phyloP scores from a whole-genome alignment of 2,113 vertebrate species.

The Rhynchomys soricoides region DNA sequence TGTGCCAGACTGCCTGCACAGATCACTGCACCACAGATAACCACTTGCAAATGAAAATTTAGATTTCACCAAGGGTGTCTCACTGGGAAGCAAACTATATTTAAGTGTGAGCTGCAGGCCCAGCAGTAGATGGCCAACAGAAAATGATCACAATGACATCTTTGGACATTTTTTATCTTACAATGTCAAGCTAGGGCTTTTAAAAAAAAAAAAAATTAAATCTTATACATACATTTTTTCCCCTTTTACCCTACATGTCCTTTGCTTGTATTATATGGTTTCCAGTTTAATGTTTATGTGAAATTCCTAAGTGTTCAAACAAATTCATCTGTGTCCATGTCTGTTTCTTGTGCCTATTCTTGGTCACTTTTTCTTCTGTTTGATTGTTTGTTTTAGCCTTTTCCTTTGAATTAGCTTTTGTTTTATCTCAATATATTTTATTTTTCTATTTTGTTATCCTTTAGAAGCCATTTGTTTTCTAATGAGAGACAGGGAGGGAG shows the following conservation, averaged over 20 bases:
- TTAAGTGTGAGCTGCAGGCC: background rate
- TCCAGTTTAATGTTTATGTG: no score
- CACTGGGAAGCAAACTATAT: background rate
- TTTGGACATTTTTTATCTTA: background rate
- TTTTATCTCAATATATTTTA: background rate
- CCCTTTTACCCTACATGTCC: background rate
- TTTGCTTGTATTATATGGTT: background rate
- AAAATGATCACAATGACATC: background rate
- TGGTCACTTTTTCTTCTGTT: no score
- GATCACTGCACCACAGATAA: no score
- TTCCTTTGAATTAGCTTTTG: background rate
- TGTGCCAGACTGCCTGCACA: no score
- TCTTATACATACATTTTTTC: background rate
- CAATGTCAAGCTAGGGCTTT: background rate
- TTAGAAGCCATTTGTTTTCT: background rate
- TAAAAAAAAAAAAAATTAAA: no score
- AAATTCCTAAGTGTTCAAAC: no score
- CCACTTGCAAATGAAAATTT: background rate
- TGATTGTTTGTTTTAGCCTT: background rate
- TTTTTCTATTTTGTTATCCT: background rate
- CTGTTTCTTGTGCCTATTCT: no score
- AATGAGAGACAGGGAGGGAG: background rate
- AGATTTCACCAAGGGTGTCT: background rate
- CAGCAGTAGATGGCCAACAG: background rate
- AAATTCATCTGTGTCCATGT: no score